Conservation (phyloP, 2,797 vertebrate species). For the Sternarchorhynchus goeldii region DNA sequence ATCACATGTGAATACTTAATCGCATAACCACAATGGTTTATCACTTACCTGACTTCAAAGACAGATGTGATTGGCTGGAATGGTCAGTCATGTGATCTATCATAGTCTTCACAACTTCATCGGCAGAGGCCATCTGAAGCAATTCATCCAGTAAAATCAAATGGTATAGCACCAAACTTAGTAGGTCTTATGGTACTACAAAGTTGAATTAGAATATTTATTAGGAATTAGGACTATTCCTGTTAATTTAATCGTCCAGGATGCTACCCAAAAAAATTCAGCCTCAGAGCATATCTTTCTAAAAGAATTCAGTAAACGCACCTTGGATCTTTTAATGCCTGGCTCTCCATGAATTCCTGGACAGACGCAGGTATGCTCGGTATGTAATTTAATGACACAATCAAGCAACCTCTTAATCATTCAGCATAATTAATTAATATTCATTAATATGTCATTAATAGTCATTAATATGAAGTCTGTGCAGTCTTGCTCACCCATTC, state of each 20-base stretch:
- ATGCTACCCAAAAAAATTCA: not conserved
- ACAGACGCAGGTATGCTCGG: not conserved
- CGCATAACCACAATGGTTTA: not conserved
- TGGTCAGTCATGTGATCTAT: conserved; percentile 87
- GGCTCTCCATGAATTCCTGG: conserved; percentile 94
- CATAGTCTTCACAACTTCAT: conserved; percentile 84
- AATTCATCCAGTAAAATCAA: not conserved
- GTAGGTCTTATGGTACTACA: not conserved
- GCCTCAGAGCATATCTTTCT: not conserved
- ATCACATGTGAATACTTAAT: too few relatives aligned
- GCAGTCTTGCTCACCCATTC: conserved; percentile 80
- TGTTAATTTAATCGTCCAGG: too few relatives aligned
- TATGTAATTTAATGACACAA: not conserved
- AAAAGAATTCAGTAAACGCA: conserved; percentile 55
- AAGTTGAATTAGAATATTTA: too few relatives aligned
- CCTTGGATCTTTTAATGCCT: conserved; percentile 87
- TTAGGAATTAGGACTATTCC: too few relatives aligned
- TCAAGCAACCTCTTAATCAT: conserved; percentile 29
- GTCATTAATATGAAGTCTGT: conserved; percentile 10
- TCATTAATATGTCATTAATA: too few relatives aligned
- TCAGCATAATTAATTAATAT: not conserved
- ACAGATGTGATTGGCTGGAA: conserved; percentile 79
- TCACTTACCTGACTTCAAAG: conserved; percentile 72
- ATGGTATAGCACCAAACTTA: not conserved
- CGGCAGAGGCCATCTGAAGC: conserved; percentile 76